Evolutionary conservation across 1,140 invertebrate species (phyloP), one percentile per base, ranked within the genome.

Genomic region (Saccostrea cuccullata): DNA sequence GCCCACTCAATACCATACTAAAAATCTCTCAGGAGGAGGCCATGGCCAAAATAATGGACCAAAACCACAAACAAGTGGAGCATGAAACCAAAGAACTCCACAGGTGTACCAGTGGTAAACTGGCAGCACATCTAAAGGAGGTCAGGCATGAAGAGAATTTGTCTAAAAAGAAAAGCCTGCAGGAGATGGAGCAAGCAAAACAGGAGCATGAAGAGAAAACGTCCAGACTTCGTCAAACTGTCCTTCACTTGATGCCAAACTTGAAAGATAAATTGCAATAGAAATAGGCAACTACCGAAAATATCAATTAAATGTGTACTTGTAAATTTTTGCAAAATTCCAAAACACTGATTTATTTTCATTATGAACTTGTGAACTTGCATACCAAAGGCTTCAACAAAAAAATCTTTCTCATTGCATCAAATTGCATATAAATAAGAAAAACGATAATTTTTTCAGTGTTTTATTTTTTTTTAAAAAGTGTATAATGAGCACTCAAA

Each of bases 11-110:
- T 11, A 90, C 89, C n/a, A 91, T 91, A 30, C 55, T 91, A 0
- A 89, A 86, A 15, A 91, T 91, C 36, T 64, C 90, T n/a, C 90
- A 91, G 36, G 90, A 91, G 26, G 36, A 89, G 70, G 90, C 90
- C 8, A 88, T 91, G 87, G 85, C 84, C 23, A 86, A 87, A 30
- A 86, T 90, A 5, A 73, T 88, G 55, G 56, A 91, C 2, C 60
- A 82, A 26, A 58, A 82, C 20, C 55, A 86, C 23, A 82, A 90
- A 26, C 2, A 82, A 8, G 56, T 55, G 2, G 60, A 73, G 26
- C 70, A 82, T 8, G 90, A 89, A 5, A 86, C 55, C 36, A 88
- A 87, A 55, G n/a, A 70, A 47, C 64, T 91, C 15, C 85, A 64
- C 30, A 55, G 60, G 15, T 83, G 60, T 82, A 13, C 56, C 17